phyloP scores from a whole-genome alignment of 1,140 invertebrate species.

The Danaus melanippus region DNA sequence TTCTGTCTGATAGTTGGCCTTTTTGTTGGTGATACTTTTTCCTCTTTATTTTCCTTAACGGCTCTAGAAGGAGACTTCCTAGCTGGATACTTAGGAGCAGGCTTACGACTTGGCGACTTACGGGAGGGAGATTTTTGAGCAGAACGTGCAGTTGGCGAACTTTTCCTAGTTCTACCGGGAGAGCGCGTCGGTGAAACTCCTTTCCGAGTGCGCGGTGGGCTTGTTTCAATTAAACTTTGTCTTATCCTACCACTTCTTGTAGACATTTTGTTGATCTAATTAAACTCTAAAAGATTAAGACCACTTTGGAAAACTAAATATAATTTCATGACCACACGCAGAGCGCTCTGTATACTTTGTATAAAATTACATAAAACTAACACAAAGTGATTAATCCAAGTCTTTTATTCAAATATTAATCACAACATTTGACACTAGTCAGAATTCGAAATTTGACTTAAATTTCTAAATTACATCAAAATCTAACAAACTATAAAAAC shows the following conservation, averaged over 20 bases:
- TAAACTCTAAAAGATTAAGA: slow-evolving; percentile 22
- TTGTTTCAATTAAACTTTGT: slow-evolving; percentile 41
- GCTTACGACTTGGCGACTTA: slow-evolving; percentile 39
- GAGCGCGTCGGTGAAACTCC: slow-evolving; percentile 54
- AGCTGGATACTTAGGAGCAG: slow-evolving; percentile 39
- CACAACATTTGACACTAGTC: no score
- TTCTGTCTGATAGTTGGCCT: slow-evolving; percentile 40
- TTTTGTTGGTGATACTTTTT: slow-evolving; percentile 42
- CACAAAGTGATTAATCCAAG: slow-evolving; percentile 1
- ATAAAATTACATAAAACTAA: not conserved
- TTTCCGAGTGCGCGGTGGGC: slow-evolving; percentile 50
- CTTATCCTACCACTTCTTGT: slow-evolving; percentile 55
- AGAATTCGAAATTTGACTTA: not conserved
- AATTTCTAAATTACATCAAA: slow-evolving; percentile 7
- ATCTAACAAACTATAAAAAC: slow-evolving; percentile 25
- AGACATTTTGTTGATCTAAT: slow-evolving; percentile 45
- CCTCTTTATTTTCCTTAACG: slow-evolving; percentile 36
- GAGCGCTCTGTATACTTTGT: slow-evolving; percentile 6
- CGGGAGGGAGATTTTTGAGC: slow-evolving; percentile 49
- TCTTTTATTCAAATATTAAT: no score
- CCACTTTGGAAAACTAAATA: slow-evolving; percentile 39
- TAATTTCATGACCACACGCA: slow-evolving; percentile 39
- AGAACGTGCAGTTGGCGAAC: slow-evolving; percentile 36
- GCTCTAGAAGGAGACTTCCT: slow-evolving; percentile 50
- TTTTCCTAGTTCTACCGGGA: slow-evolving; percentile 58